Percentiles rank a stretch among this genome's conserved stretches.
Evolutionary conservation across 2,797 vertebrate species (phyloP).

Genomic region (Poeciliopsis presidionis): DNA sequence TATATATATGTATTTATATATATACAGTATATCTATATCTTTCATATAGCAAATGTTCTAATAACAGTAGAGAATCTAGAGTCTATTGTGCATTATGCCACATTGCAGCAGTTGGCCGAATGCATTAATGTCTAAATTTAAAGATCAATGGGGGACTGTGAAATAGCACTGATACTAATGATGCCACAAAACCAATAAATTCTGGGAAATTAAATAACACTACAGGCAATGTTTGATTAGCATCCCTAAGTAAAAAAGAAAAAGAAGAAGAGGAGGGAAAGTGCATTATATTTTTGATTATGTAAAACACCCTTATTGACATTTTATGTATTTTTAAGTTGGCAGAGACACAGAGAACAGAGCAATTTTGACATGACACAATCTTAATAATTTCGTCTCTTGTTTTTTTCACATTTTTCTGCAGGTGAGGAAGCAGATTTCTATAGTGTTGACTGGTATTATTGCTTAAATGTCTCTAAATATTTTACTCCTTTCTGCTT

Average conservation of each 20-base stretch:
- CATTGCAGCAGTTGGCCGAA: background rate
- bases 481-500: background rate
- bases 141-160: slow-evolving; percentile 1
- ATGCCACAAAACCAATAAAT: slow-evolving; percentile 8
- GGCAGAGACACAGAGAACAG: background rate
- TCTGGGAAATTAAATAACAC: slow-evolving; percentile 1
- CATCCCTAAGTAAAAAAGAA: background rate
- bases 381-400: background rate
- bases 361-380: background rate
- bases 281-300: slow-evolving; percentile 7
- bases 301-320: background rate
- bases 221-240: slow-evolving; percentile 3
- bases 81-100: background rate
- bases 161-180: slow-evolving; percentile 2
- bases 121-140: background rate
- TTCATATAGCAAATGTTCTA: background rate
- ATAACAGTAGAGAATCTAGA: slow-evolving; percentile 1
- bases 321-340: background rate
- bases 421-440: too few relatives aligned
- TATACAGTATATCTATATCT: background rate
- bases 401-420: too few relatives aligned
- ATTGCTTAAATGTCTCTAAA: too few relatives aligned
- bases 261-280: background rate
- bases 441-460: too few relatives aligned
- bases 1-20: background rate